Conservation (phyloP, 1,140 invertebrate species). For the Chironomus striatipennis region DNA sequence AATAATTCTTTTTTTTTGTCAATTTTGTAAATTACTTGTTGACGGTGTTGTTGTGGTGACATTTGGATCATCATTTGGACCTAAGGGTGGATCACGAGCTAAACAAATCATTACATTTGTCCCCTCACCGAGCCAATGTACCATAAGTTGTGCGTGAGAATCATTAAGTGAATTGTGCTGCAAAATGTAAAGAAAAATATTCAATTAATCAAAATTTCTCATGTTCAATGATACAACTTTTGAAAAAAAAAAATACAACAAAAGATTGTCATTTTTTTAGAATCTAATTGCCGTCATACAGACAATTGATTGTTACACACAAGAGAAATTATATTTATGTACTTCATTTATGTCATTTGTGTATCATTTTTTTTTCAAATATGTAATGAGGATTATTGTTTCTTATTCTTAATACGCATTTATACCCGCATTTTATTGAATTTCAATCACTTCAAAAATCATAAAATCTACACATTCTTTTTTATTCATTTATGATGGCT, state of each 20-base stretch:
- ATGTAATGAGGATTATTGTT: neutral
- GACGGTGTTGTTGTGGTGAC: slow-evolving; percentile 47
- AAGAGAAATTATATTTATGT: neutral
- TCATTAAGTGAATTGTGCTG: slow-evolving; percentile 68
- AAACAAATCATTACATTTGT: slow-evolving; percentile 80
- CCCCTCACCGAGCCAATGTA: slow-evolving; percentile 80
- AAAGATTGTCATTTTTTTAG: neutral
- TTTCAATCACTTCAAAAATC: too few relatives aligned
- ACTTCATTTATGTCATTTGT: neutral
- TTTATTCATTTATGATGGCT: too few relatives aligned
- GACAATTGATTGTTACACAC: neutral
- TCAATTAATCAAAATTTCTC: neutral
- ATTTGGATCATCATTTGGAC: slow-evolving; percentile 31
- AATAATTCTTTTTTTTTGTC: neutral
- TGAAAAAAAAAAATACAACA: too few relatives aligned
- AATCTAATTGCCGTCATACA: too few relatives aligned
- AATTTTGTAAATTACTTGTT: slow-evolving; percentile 36
- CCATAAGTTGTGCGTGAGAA: slow-evolving; percentile 77
- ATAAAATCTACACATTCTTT: too few relatives aligned
- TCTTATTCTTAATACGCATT: neutral
- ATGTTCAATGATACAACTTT: too few relatives aligned
- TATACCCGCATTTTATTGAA: neutral
- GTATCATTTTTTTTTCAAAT: too few relatives aligned
- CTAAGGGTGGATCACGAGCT: slow-evolving; percentile 56
- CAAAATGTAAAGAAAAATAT: slow-evolving; percentile 32